Evolutionary conservation across 2,113 vertebrate species (phyloP), one percentile per base, ranked within the genome.

Genomic region (Amphiprion ocellaris): DNA sequence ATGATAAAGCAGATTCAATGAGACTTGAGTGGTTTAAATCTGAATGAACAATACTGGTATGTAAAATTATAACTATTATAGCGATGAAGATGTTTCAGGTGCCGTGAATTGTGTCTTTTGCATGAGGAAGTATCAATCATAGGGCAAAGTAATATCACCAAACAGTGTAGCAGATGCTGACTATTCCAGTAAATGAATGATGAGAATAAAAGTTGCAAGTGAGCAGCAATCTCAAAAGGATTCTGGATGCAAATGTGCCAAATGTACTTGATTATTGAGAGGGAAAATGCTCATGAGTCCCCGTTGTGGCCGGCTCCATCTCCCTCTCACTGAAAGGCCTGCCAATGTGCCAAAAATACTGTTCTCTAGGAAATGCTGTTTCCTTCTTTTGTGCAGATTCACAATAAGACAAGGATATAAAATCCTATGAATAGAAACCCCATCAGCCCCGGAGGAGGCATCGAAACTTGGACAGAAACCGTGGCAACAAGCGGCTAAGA

Each of bases 351-450:
- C 74, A 82, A 68, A 78, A 82, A 69, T 37, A 44, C 68, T 7
- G 33, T 74, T 79, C 80, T 86, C 72, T 16, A 71, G 72, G 67
- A 90, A 88, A 87, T 55, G 47, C 73, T 79, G 58, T 84, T 83
- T 49, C 81, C 44, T 44, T 26, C 74, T 17, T 82, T 89, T 83
- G 81, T 87, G 52, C 52, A 61, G 47, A 55, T 28, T 69, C 79
- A 85, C 81, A 88, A 87, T 85, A 75, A 80, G 79, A 79, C 81
- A 72, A 85, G 82, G 77, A 59, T 79, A 81, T 84, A 75, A 69
- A 81, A 80, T 53, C 28, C 79, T 81, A 86, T 86, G 85, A 89
- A 88, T 88, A 89, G 85, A 78, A 86, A 75, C 52, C 77, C 54
- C 81, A 86, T 87, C 84, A 76, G 86, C 63, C 68, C 70, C 5